phyloP scores from a whole-genome alignment of 2,888 invertebrate genomes.

The Koerneria pararmatus region DNA sequence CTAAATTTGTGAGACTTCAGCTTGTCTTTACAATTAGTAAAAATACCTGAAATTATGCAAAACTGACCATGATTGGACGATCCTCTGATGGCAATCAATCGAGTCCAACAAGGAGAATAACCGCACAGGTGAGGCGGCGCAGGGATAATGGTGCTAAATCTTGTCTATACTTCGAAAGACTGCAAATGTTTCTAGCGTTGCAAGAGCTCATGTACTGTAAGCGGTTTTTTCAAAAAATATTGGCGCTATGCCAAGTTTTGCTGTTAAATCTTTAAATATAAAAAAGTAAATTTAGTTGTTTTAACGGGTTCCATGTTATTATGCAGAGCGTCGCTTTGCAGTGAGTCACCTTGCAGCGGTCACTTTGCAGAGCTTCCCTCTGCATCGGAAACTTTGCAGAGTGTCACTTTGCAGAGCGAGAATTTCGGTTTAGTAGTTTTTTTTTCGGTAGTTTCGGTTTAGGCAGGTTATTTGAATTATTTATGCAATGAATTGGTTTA shows the following conservation, averaged over 20 bases:
- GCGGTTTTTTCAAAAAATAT: background rate
- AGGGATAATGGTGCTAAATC: background rate
- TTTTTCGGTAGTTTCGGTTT: too few relatives aligned
- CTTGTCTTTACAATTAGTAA: background rate
- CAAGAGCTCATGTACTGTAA: background rate
- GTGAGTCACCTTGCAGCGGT: too few relatives aligned
- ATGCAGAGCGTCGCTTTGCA: too few relatives aligned
- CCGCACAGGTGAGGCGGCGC: conserved; percentile 23
- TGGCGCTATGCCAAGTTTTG: conserved; percentile 11
- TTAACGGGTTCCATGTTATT: too few relatives aligned
- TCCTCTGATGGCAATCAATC: conserved; percentile 21
- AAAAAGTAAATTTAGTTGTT: too few relatives aligned
- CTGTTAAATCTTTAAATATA: background rate
- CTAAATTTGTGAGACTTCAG: too few relatives aligned
- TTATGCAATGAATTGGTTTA: too few relatives aligned
- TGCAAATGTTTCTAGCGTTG: conserved; percentile 2
- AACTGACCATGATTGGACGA: conserved; percentile 14
- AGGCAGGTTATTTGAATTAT: too few relatives aligned
- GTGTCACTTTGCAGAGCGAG: too few relatives aligned
- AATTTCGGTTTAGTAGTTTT: too few relatives aligned
- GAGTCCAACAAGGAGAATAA: conserved; percentile 1
- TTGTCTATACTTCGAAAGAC: background rate
- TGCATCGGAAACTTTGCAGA: too few relatives aligned
- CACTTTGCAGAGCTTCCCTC: too few relatives aligned
- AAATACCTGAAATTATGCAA: background rate